These are phyloP conservation scores for Orestias chungarensis DNA, from an alignment of 2,797 vertebrate genomes.

Conservation along the genomic window DNA sequence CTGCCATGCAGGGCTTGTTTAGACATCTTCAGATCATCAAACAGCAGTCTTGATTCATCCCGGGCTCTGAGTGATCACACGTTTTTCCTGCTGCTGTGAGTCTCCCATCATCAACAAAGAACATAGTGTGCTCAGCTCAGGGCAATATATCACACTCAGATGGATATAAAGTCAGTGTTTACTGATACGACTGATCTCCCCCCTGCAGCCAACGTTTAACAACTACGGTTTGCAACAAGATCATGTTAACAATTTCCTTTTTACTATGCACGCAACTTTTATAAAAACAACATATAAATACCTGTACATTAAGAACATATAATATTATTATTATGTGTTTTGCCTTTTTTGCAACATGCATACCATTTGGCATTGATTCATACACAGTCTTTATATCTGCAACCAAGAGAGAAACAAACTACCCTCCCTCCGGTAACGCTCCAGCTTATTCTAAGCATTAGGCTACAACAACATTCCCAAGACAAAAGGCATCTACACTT, in stretches of 20 bases:
- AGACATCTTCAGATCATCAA: constrained; percentile 50
- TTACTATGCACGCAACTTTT: not conserved
- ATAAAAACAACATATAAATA: not conserved
- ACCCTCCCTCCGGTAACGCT: too few species aligned
- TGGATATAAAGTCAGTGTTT: constrained; percentile 19
- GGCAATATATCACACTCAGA: constrained; percentile 22
- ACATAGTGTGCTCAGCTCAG: constrained; percentile 53
- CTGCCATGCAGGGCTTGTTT: constrained; percentile 40
- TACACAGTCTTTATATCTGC: not conserved
- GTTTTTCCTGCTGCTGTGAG: constrained; percentile 25
- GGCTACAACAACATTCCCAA: too few species aligned
- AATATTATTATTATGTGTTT: not conserved
- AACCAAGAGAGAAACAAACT: too few species aligned
- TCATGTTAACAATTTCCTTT: not conserved
- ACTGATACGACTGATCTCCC: not conserved
- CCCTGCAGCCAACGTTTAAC: not conserved
- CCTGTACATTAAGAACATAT: not conserved
- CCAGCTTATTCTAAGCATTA: too few species aligned
- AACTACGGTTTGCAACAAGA: not conserved
- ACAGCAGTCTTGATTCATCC: constrained; percentile 57
- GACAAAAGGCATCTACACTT: too few species aligned
- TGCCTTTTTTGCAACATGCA: not conserved
- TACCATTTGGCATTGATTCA: not conserved
- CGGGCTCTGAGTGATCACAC: constrained; percentile 35
- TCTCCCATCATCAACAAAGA: constrained; percentile 56